phyloP scores from a whole-genome alignment of 2,888 invertebrate species.

The Brachylomia viminalis region DNA sequence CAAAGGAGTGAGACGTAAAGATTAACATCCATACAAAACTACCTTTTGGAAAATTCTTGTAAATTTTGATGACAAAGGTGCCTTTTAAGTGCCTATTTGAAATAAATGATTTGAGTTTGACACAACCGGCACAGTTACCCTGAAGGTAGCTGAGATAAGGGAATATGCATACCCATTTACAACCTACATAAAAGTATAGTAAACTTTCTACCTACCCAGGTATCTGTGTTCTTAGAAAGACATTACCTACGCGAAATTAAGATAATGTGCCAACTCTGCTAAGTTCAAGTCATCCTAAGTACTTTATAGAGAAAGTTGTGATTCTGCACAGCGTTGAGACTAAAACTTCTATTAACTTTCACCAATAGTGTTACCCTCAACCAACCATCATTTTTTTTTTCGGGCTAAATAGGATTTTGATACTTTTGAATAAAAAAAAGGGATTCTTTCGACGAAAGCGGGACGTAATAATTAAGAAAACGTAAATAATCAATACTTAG shows the following conservation, averaged over 20 bases:
- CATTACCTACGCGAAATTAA: constrained; percentile 28
- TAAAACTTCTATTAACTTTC: constrained; percentile 56
- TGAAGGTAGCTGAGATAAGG: constrained; percentile 2
- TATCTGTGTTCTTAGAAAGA: constrained; percentile 5
- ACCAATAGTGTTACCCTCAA: constrained; percentile 39
- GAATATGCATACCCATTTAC: not conserved
- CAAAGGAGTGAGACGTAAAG: too few species aligned
- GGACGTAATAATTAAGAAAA: too few species aligned
- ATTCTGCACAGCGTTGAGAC: constrained; percentile 27
- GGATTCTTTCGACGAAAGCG: too few species aligned
- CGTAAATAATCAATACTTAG: too few species aligned
- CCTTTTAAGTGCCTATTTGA: too few species aligned
- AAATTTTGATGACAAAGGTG: too few species aligned
- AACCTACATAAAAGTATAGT: constrained; percentile 28
- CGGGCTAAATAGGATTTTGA: too few species aligned
- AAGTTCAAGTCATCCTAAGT: constrained; percentile 37
- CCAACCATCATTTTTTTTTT: too few species aligned
- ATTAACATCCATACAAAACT: too few species aligned
- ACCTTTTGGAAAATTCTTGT: too few species aligned
- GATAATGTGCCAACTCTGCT: constrained; percentile 36
- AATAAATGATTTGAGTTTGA: too few species aligned
- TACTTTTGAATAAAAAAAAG: too few species aligned
- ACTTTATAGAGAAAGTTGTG: constrained; percentile 58
- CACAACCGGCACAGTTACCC: not conserved
- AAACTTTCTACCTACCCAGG: constrained; percentile 24